Percentiles rank a stretch among this genome's conserved stretches.
Evolutionary conservation across 2,888 invertebrate species (phyloP).

Genomic region (Nasonia oneida): DNA sequence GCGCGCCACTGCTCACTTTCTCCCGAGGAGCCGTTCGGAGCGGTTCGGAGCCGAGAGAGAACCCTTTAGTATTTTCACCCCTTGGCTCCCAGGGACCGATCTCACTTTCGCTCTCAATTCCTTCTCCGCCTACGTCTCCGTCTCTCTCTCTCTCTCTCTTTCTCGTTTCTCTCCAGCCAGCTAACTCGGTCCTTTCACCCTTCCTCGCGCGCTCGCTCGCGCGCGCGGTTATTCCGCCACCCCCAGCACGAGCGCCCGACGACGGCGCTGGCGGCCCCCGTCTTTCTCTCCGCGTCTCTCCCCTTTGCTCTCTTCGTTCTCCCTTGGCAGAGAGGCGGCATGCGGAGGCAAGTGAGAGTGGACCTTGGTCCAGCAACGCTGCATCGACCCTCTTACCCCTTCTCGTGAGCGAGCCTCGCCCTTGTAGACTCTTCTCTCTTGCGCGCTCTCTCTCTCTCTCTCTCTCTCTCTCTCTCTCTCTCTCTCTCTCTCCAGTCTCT

Average conservation of each 20-base stretch:
- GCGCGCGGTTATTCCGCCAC: background rate
- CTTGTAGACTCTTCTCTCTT: slow-evolving; percentile 63
- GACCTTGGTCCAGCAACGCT: slow-evolving; percentile 77
- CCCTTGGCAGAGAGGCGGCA: slow-evolving; percentile 41
- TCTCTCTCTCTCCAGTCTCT: slow-evolving; percentile 7
- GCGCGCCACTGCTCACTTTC: slow-evolving; percentile 78
- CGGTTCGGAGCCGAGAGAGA: slow-evolving; percentile 64
- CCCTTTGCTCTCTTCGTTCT: slow-evolving; percentile 54
- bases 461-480: slow-evolving; percentile 20
- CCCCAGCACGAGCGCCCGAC: background rate
- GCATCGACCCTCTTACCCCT: slow-evolving; percentile 77
- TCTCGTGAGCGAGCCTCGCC: slow-evolving; percentile 63
- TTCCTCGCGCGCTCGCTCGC: background rate
- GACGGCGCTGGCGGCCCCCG: slow-evolving; percentile 9
- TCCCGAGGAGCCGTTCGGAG: slow-evolving; percentile 63
- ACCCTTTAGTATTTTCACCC: slow-evolving; percentile 77
- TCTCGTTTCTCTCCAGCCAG: background rate
- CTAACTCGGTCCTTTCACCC: slow-evolving; percentile 13
- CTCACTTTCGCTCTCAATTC: slow-evolving; percentile 77
- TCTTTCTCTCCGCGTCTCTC: slow-evolving; percentile 24
- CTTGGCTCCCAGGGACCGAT: slow-evolving; percentile 70
- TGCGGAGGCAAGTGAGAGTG: slow-evolving; percentile 74
- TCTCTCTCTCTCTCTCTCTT: slow-evolving; percentile 21
- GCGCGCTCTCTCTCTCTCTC: background rate
- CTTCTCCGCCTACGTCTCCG: slow-evolving; percentile 67